Conservation (phyloP, 2,888 invertebrate species). For the Plagodis dolabraria region DNA sequence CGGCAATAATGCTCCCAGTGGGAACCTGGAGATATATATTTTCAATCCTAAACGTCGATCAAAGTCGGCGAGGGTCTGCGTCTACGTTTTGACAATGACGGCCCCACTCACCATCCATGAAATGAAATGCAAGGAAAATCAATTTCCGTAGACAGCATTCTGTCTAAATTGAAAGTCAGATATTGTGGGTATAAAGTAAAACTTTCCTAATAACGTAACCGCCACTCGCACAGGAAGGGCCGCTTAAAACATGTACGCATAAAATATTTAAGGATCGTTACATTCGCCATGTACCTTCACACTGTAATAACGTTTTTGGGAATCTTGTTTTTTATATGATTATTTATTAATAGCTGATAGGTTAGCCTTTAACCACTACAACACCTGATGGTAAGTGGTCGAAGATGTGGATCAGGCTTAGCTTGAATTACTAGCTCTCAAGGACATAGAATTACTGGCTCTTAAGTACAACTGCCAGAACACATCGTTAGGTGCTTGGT, state of each 20-base stretch:
- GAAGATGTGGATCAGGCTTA: no score
- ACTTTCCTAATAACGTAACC: conserved; percentile 57
- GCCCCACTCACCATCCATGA: conserved; percentile 46
- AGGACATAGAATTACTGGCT: no score
- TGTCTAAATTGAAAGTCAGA: conserved; percentile 45
- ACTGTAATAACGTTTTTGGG: conserved; percentile 28
- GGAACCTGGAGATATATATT: conserved; percentile 41
- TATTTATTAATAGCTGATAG: no score
- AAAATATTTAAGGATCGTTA: conserved; percentile 58
- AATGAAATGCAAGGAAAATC: conserved; percentile 67
- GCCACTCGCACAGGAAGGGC: conserved; percentile 42
- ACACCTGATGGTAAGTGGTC: no score
- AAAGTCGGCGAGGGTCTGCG: conserved; percentile 40
- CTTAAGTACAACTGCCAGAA: no score
- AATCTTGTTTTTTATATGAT: no score
- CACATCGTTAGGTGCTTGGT: no score
- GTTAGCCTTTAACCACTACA: no score
- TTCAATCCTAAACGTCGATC: conserved; percentile 41
- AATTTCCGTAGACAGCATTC: conserved; percentile 61
- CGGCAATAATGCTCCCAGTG: conserved; percentile 14
- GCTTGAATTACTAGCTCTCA: no score
- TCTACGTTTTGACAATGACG: conserved; percentile 48
- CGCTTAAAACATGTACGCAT: conserved; percentile 48
- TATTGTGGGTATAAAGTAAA: conserved; percentile 54
- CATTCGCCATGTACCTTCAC: conserved; percentile 36